Conservation (phyloP, 1,140 invertebrate species). For the Trichonephila clavipes region DNA sequence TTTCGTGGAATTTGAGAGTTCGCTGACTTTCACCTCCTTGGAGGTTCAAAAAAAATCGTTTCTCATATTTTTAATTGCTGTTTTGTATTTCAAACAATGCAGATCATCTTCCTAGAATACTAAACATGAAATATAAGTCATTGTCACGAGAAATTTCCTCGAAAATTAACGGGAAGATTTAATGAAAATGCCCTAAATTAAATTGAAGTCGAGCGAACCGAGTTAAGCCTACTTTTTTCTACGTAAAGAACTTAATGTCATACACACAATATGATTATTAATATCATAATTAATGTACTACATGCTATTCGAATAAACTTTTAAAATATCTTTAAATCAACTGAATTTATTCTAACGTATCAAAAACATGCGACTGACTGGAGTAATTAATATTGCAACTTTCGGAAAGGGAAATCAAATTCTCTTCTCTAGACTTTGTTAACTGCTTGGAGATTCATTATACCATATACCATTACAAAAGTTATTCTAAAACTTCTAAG, state of each 20-base stretch:
- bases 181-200: neutral
- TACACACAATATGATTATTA: too few species aligned
- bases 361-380: too few species aligned
- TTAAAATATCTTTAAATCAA: too few species aligned
- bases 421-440: neutral
- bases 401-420: neutral
- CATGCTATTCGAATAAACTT: too few species aligned
- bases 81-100: neutral
- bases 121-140: neutral
- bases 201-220: neutral
- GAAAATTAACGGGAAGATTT: neutral
- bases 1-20: neutral
- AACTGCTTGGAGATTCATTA: neutral
- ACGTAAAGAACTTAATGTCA: too few species aligned
- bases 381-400: neutral
- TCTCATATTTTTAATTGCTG: neutral
- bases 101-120: neutral
- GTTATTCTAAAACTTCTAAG: neutral
- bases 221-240: too few species aligned
- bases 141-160: neutral
- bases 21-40: neutral
- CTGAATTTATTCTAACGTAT: too few species aligned
- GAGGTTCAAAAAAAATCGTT: neutral
- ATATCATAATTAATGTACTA: too few species aligned
- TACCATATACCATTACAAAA: neutral